Base-by-base conservation (phyloP, 1,140 invertebrate genomes). In the Bombus soroeensis region DNA sequence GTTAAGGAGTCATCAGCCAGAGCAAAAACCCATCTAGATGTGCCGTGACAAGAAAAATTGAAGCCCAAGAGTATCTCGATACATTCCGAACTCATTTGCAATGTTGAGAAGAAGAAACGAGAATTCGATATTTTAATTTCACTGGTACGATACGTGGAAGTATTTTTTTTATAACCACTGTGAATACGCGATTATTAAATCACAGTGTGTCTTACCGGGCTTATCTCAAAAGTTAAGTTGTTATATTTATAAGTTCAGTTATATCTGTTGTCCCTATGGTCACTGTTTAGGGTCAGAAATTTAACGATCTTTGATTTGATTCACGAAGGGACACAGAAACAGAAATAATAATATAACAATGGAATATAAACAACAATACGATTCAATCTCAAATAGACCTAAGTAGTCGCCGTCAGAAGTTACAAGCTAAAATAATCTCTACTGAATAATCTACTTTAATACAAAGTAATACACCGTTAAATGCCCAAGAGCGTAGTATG, bases 1-100 rank as follows among this genome's bases (percentile, higher is more conserved):
- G 76, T 84, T 84, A 80, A 28, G 22, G 22, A 41, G 41, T 77
- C 74, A 41, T 47, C 53, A 64, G 3, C 34, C 10, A 2, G 32
- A 53, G 25, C 3, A 37, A 47, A 13, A 34, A 32, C 12, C 32
- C 28, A 22, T 59, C 15, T 64, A 28, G 32, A 74, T 77, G 18
- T 41, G 0, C 57, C n/a, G 34, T 2, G n/a, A 13, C 15, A 9
- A 34, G 64, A 34, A 18, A 34, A 34, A n/a, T 32, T 66, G 5
- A 32, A 66, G 2, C n/a, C 15, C n/a, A 18, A 32, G n/a, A 32
- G 10, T 66, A 66, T 66, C 34, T 9, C 64, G n/a, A 6, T 66
- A 18, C 32, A 15, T 22, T 34, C 15, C 3, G 1, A 62, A 32
- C n/a, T 66, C 32, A 8, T 66, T 66, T 66, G 15, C 32, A 34